These are phyloP conservation scores for Pandion haliaetus DNA, from an alignment of 2,113 vertebrate species.

Conservation along the genomic window DNA sequence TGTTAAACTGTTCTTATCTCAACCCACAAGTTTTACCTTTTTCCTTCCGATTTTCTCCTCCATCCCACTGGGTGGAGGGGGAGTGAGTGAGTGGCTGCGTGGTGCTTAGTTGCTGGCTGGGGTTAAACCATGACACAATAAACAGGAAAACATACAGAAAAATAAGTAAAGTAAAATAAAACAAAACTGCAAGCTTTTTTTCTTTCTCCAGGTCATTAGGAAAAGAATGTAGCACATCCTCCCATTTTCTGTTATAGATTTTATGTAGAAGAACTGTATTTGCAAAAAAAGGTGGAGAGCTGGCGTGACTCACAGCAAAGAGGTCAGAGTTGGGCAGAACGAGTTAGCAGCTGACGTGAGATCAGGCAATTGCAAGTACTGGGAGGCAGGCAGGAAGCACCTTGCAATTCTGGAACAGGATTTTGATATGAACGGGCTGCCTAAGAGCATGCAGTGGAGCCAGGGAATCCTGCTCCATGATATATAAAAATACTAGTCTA, in stretches of 20 bases:
- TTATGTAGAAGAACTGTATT: not conserved
- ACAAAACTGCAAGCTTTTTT: not conserved
- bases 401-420: not conserved
- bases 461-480: not conserved
- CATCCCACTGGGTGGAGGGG: too few species aligned
- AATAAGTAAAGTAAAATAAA: not conserved
- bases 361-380: not conserved
- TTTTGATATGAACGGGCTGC: not conserved
- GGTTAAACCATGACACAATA: rapidly evolving
- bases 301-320: not conserved
- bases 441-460: not conserved
- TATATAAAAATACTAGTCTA: not conserved
- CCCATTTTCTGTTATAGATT: not conserved
- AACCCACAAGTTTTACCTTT: too few species aligned
- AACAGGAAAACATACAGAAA: not conserved
- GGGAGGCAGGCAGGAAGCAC: not conserved
- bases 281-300: conserved; percentile 49
- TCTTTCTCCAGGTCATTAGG: not conserved
- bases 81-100: too few species aligned
- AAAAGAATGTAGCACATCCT: not conserved
- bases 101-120: too few species aligned
- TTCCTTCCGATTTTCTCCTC: too few species aligned
- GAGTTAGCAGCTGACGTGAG: not conserved
- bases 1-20: too few species aligned
- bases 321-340: not conserved